Percentiles rank a stretch among this genome's conserved stretches.
Evolutionary conservation across 2,797 vertebrate species (phyloP).

Genomic region (Pipistrellus nathusii): DNA sequence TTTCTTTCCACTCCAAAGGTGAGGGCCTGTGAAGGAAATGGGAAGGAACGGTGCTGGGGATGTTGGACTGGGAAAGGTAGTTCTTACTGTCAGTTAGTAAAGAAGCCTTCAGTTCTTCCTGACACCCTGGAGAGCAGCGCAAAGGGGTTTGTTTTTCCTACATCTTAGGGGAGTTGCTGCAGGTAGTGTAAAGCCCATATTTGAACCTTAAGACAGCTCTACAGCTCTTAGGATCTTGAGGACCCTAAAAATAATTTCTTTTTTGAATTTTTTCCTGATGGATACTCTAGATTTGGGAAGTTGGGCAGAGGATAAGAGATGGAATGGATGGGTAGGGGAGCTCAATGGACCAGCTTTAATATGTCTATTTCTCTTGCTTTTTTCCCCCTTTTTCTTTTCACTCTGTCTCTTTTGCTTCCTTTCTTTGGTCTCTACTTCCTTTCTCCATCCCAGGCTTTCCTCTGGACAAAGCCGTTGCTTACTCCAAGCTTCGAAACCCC

Average conservation of each 20-base stretch:
- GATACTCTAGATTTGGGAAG: constrained; percentile 20
- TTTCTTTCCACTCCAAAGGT: constrained; percentile 99
- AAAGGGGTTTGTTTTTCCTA: not conserved
- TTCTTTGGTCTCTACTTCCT: not conserved
- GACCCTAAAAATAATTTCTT: constrained; percentile 48
- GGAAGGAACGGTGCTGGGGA: not conserved
- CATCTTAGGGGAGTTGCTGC: not conserved
- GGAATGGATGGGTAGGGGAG: not conserved
- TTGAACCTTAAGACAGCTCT: not conserved
- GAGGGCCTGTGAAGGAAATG: not conserved
- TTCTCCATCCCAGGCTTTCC: constrained; percentile 93
- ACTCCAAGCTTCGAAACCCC: constrained; percentile 96
- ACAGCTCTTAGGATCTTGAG: not conserved
- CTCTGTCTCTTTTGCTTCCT: not conserved
- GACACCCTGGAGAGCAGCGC: not conserved
- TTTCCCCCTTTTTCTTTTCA: constrained; percentile 62
- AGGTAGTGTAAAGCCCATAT: not conserved
- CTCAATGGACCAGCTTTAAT: constrained; percentile 21
- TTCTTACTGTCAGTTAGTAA: not conserved
- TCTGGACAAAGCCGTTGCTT: constrained; percentile 98
- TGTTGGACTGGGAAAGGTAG: not conserved
- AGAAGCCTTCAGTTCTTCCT: not conserved
- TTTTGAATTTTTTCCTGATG: constrained; percentile 50
- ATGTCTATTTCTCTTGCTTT: constrained; percentile 13
- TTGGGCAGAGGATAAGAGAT: not conserved